Evolutionary conservation across 2,113 vertebrate species (phyloP).

Genomic region (Corydoras maculifer): DNA sequence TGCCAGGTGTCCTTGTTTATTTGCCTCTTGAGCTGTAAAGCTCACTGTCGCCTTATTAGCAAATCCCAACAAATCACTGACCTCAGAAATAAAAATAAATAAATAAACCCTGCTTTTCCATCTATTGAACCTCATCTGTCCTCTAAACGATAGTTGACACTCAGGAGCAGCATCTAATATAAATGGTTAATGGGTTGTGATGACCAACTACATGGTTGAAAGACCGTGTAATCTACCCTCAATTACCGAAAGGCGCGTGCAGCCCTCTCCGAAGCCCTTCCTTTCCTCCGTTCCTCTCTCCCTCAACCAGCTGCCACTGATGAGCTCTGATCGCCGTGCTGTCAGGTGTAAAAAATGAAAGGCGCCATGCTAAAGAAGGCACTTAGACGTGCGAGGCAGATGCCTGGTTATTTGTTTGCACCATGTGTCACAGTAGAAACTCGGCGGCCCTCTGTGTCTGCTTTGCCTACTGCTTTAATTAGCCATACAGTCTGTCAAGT

Average conservation of each 20-base stretch:
- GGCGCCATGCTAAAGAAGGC: slow-evolving; percentile 69
- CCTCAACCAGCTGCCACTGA: slow-evolving; percentile 78
- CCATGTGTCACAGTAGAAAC: slow-evolving; percentile 58
- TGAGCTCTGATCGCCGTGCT: slow-evolving; percentile 75
- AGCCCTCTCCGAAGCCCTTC: slow-evolving; percentile 41
- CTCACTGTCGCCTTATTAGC: slow-evolving; percentile 19
- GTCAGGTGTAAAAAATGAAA: slow-evolving; percentile 90
- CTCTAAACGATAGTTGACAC: slow-evolving; percentile 92
- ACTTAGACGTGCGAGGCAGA: slow-evolving; percentile 76
- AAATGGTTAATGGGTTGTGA: slow-evolving; percentile 90
- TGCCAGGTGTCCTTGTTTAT: background rate
- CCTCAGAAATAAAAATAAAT: slow-evolving; percentile 34
- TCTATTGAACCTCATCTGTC: slow-evolving; percentile 60
- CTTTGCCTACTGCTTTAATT: slow-evolving; percentile 68
- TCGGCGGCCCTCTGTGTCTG: slow-evolving; percentile 68
- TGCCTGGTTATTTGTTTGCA: slow-evolving; percentile 66
- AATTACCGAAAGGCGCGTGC: slow-evolving; percentile 89
- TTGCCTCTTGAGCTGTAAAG: background rate
- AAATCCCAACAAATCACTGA: slow-evolving; percentile 14
- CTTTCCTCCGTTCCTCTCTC: slow-evolving; percentile 14
- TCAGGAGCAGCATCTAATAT: slow-evolving; percentile 90
- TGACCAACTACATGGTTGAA: slow-evolving; percentile 93
- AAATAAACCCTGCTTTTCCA: slow-evolving; percentile 32
- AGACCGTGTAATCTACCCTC: slow-evolving; percentile 92
- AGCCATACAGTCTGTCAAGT: slow-evolving; percentile 62